These are phyloP conservation scores for Podargus strigoides DNA, from an alignment of 2,797 vertebrate genomes.

Conservation along the genomic window DNA sequence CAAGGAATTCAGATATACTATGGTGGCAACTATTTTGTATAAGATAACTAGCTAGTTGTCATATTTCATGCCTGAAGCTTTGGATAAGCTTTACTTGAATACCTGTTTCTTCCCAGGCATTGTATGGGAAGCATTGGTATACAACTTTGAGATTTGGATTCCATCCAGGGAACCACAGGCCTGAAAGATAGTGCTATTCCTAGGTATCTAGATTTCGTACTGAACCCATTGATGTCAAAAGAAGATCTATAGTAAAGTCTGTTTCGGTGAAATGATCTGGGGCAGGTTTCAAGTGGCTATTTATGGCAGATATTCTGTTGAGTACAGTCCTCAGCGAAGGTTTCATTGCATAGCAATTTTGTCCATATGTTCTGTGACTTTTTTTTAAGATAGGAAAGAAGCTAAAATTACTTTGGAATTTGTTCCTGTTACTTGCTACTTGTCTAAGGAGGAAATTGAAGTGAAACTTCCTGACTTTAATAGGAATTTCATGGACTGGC, in stretches of 20 bases:
- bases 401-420: not conserved
- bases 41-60: not conserved
- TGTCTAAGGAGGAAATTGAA: not conserved
- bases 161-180: not conserved
- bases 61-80: not conserved
- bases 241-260: not conserved
- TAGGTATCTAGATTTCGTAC: not conserved
- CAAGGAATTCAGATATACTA: not conserved
- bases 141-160: not conserved
- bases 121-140: accelerated
- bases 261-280: not conserved
- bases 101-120: not conserved
- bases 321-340: not conserved
- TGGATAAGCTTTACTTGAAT: not conserved
- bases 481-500: not conserved
- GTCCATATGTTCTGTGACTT: conserved; percentile 26
- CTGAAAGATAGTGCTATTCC: not conserved
- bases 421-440: not conserved
- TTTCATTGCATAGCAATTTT: not conserved
- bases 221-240: not conserved
- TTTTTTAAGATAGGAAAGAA: not conserved
- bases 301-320: not conserved
- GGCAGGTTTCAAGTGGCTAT: not conserved
- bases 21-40: not conserved
- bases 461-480: not conserved